Evolutionary conservation across 2,797 vertebrate genomes (phyloP).

Genomic region (Epinephelus coioides): DNA sequence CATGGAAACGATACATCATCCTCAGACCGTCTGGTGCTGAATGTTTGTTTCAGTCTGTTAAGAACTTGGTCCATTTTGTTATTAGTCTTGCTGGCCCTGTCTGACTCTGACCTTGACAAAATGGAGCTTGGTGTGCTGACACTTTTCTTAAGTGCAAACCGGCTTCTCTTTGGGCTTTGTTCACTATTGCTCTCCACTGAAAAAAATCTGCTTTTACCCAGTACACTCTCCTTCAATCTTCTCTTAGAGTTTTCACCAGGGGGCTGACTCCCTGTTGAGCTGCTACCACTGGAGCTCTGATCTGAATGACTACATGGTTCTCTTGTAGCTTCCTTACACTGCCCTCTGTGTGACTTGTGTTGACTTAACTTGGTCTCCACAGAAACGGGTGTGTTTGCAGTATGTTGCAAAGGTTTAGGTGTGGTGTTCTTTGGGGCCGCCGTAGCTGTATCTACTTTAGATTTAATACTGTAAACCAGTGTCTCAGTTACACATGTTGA

Average conservation of each 20-base stretch:
- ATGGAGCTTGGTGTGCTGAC: constrained; percentile 59
- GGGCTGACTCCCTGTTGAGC: constrained; percentile 51
- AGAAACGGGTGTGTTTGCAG: constrained; percentile 45
- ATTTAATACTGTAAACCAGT: constrained; percentile 70
- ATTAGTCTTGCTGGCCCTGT: constrained; percentile 56
- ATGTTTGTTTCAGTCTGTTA: constrained; percentile 78
- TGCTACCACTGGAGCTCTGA: constrained; percentile 62
- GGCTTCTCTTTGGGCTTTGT: constrained; percentile 74
- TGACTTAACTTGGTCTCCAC: constrained; percentile 58
- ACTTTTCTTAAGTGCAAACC: constrained; percentile 78
- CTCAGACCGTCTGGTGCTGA: constrained; percentile 73
- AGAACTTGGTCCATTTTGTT: constrained; percentile 83
- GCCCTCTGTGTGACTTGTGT: constrained; percentile 33
- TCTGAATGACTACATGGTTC: constrained; percentile 46
- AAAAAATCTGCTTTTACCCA: constrained; percentile 69
- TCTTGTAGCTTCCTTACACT: constrained; percentile 38
- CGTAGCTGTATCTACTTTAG: constrained; percentile 49
- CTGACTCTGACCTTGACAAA: constrained; percentile 64
- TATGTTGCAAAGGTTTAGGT: constrained; percentile 49
- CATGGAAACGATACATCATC: constrained; percentile 65
- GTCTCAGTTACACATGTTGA: constrained; percentile 73
- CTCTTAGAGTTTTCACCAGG: constrained; percentile 34
- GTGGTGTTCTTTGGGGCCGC: constrained; percentile 38
- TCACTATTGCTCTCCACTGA: constrained; percentile 64
- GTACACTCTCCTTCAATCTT: constrained; percentile 51